Conservation (phyloP, 2,797 vertebrate species). For the Phoeniculus purpureus region DNA sequence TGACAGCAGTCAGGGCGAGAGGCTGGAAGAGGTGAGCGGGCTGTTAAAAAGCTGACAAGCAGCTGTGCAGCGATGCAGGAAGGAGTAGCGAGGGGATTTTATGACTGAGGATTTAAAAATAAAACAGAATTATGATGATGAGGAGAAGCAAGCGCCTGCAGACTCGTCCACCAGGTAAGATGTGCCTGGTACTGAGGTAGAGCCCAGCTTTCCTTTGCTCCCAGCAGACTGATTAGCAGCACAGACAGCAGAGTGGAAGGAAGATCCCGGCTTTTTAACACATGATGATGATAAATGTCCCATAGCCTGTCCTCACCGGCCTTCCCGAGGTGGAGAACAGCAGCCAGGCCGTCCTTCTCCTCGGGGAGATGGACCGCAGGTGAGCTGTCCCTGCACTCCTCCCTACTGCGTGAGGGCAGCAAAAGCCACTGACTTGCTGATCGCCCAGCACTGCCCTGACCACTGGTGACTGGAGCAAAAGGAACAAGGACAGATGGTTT, state of each 20-base stretch:
- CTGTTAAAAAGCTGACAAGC: not conserved
- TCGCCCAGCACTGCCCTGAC: not conserved
- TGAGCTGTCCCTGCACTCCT: not conserved
- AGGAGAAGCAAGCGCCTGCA: not conserved
- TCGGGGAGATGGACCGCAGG: not conserved
- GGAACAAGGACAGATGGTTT: not conserved
- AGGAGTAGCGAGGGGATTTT: not conserved
- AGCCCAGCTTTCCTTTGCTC: not conserved
- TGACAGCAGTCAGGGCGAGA: not conserved
- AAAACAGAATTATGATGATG: not conserved
- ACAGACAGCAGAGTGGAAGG: not conserved
- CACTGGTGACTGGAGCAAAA: not conserved
- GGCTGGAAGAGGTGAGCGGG: not conserved
- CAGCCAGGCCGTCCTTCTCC: not conserved
- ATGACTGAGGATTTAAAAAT: not conserved
- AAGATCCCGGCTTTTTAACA: not conserved
- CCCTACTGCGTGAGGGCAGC: not conserved
- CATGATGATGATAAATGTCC: not conserved
- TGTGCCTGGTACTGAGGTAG: not conserved
- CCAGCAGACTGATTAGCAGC: not conserved
- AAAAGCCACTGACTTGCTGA: not conserved
- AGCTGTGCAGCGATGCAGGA: not conserved
- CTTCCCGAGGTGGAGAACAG: not conserved
- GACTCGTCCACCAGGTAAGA: not conserved
- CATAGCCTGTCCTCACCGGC: not conserved